Percentiles rank a stretch among this genome's conserved stretches.
Evolutionary conservation across 2,888 invertebrate species (phyloP).

Genomic region (Dicyrtoma fusca): DNA sequence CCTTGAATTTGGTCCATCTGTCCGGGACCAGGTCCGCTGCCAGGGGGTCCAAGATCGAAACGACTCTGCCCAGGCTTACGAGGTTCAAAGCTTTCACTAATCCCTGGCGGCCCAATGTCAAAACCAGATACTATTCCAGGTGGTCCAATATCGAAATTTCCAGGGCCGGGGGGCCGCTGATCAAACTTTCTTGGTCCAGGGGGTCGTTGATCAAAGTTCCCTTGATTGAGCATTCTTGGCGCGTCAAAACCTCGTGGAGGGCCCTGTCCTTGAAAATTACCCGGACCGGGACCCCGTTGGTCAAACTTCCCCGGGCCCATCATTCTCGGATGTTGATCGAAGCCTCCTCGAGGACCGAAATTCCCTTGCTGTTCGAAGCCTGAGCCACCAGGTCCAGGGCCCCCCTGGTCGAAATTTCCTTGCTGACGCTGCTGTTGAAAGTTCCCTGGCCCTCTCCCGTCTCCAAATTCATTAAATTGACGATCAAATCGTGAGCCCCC

Average conservation of each 20-base stretch:
- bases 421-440: slow-evolving; percentile 9
- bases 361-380: slow-evolving; percentile 7
- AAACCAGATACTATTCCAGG: slow-evolving; percentile 23
- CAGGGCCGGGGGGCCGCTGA: slow-evolving; percentile 13
- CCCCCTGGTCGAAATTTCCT: slow-evolving; percentile 20
- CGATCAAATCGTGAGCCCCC: slow-evolving; percentile 20
- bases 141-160: slow-evolving; percentile 36
- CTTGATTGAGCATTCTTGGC: background rate
- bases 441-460: background rate
- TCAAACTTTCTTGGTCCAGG: slow-evolving; percentile 20
- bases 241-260: slow-evolving; percentile 11
- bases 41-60: slow-evolving; percentile 14
- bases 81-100: slow-evolving; percentile 2
- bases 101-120: slow-evolving; percentile 24
- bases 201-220: slow-evolving; percentile 26
- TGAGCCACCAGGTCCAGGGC: background rate
- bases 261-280: slow-evolving; percentile 3
- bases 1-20: background rate
- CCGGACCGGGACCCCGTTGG: slow-evolving; percentile 10
- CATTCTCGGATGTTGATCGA: slow-evolving; percentile 25
- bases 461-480: slow-evolving; percentile 16
- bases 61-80: background rate
- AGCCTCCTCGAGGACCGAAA: slow-evolving; percentile 18
- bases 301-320: slow-evolving; percentile 14
- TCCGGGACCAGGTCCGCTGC: background rate